Evolutionary conservation across 1,140 invertebrate genomes (phyloP).

Genomic region (Cyclina sinensis): DNA sequence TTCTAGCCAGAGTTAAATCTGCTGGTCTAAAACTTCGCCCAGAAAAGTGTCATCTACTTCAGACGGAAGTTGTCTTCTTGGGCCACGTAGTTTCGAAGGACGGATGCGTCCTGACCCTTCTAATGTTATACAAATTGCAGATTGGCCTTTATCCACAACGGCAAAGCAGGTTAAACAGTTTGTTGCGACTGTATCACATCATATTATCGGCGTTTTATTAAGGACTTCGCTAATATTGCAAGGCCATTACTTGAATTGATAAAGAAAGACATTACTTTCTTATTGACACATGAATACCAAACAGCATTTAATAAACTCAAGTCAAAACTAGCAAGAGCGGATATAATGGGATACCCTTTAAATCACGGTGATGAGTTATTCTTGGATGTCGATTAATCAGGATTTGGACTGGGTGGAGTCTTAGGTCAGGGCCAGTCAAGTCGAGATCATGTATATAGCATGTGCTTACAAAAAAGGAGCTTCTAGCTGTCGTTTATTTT

Average conservation of each 20-base stretch:
- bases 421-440: background rate
- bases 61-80: background rate
- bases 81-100: constrained; percentile 2
- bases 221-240: too few species aligned
- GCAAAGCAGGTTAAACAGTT: background rate
- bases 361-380: background rate
- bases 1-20: background rate
- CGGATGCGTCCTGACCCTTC: background rate
- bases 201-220: background rate
- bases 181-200: background rate
- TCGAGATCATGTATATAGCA: background rate
- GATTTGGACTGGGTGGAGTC: constrained; percentile 68
- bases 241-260: background rate
- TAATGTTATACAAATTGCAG: too few species aligned
- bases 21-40: too few species aligned
- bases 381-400: constrained; percentile 63
- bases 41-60: background rate
- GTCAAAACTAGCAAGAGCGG: constrained; percentile 58
- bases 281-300: background rate
- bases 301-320: constrained; percentile 69
- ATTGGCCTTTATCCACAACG: background rate
- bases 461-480: background rate
- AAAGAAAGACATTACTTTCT: background rate
- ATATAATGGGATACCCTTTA: background rate
- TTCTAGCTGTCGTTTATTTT: background rate